Percentiles rank a stretch among this genome's conserved stretches.
Conservation (phyloP, 1,140 invertebrate species). For the Pinna nobilis region DNA sequence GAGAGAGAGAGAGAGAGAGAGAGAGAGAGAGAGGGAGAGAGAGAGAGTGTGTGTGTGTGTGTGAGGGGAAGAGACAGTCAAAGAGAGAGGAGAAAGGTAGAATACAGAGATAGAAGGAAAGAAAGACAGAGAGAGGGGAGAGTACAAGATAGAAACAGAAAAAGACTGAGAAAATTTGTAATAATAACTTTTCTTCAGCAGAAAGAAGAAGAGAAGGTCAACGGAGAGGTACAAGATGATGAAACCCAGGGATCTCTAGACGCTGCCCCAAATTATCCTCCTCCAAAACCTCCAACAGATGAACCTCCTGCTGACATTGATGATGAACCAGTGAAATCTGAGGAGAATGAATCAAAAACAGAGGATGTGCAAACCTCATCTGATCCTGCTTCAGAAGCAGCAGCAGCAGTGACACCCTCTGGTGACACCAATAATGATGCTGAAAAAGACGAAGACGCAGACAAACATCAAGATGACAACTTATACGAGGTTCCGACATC, state of each 20-base stretch:
- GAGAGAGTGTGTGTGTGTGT: no score
- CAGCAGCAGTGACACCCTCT: neutral
- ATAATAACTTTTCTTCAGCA: neutral
- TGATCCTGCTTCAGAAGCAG: neutral
- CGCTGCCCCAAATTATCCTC: constrained; percentile 30
- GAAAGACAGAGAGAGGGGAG: neutral
- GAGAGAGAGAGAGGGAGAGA: neutral
- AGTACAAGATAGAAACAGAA: neutral
- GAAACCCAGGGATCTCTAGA: constrained; percentile 1
- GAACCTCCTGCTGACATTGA: neutral
- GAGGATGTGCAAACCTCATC: constrained; percentile 4
- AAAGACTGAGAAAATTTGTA: neutral
- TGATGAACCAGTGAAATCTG: neutral
- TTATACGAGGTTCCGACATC: constrained; percentile 49
- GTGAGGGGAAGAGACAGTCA: neutral
- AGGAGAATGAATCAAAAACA: neutral
- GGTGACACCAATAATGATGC: neutral
- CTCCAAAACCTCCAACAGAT: constrained; percentile 29
- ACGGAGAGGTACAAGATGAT: constrained; percentile 23
- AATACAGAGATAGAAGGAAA: neutral
- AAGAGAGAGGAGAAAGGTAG: neutral
- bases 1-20: neutral
- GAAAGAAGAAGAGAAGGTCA: constrained; percentile 35
- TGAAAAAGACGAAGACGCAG: constrained; percentile 19
- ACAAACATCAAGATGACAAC: constrained; percentile 39